These are phyloP conservation scores for Otis tarda DNA, from an alignment of 2,113 vertebrate genomes.

Conservation along the genomic window DNA sequence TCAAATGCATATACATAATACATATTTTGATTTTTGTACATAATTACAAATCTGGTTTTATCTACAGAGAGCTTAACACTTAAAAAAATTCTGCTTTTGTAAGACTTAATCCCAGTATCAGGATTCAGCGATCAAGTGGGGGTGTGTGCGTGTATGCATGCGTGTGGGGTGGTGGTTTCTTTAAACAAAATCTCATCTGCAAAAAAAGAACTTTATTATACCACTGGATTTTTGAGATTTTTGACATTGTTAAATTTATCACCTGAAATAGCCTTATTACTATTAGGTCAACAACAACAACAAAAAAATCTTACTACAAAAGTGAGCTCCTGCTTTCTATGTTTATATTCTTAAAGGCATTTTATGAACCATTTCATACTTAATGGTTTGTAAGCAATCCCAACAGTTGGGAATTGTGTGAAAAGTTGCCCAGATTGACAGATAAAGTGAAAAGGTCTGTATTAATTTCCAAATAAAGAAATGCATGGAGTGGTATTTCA, in stretches of 20 bases:
- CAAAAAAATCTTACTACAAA: constrained; percentile 8
- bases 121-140: not conserved
- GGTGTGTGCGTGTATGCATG: accelerated
- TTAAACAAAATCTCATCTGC: not conserved
- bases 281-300: constrained; percentile 2
- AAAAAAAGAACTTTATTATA: constrained; percentile 36
- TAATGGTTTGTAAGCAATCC: constrained; percentile 88
- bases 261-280: constrained; percentile 47
- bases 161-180: accelerated
- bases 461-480: constrained; percentile 95
- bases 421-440: constrained; percentile 87
- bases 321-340: constrained; percentile 70
- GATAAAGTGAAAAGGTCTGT: constrained; percentile 85
- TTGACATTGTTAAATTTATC: constrained; percentile 24
- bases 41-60: not conserved
- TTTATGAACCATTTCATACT: constrained; percentile 90
- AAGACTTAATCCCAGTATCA: not conserved
- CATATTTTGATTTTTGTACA: not conserved
- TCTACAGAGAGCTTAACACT: not conserved
- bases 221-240: not conserved
- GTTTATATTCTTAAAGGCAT: constrained; percentile 71
- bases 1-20: not conserved
- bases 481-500: constrained; percentile 87
- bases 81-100: not conserved
- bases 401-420: constrained; percentile 83